phyloP scores from a whole-genome alignment of 2,888 invertebrate genomes.

The Drosophila maculinotata region DNA sequence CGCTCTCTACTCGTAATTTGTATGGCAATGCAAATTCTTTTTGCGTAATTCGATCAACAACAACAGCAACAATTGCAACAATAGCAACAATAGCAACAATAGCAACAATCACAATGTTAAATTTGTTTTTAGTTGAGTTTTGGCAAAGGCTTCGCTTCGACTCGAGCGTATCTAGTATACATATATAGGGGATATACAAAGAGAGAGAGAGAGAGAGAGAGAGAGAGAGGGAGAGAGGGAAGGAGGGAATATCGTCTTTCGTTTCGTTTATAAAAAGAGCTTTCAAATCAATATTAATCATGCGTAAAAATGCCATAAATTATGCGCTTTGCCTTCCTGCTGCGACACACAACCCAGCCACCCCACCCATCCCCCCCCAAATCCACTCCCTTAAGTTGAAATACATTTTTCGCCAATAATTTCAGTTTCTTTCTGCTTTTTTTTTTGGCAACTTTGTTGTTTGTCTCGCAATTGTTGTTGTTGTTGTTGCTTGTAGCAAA shows the following conservation, averaged over 20 bases:
- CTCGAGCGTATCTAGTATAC: neutral
- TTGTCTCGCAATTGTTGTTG: conserved; percentile 22
- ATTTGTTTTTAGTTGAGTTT: conserved; percentile 51
- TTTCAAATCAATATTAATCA: conserved; percentile 83
- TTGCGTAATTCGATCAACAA: conserved; percentile 67
- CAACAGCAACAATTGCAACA: conserved; percentile 17
- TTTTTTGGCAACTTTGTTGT: conserved; percentile 40
- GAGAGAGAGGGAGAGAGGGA: neutral
- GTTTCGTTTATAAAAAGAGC: conserved; percentile 55
- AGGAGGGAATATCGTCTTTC: conserved; percentile 1
- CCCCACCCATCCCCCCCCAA: neutral
- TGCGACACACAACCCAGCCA: neutral
- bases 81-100: conserved; percentile 17
- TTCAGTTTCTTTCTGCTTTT: conserved; percentile 15
- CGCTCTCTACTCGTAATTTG: conserved; percentile 9
- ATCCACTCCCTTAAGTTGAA: conserved; percentile 20
- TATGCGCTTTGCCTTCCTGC: conserved; percentile 43
- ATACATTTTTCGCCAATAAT: too few species aligned
- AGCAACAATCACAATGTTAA: conserved; percentile 46
- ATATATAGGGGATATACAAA: conserved; percentile 17
- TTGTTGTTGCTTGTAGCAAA: conserved; percentile 59
- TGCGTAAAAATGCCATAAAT: conserved; percentile 76
- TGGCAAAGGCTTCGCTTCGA: conserved; percentile 44
- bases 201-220: too few species aligned
- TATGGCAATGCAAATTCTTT: conserved; percentile 28